These are phyloP conservation scores for Pangasianodon hypophthalmus DNA, from an alignment of 2,113 vertebrate genomes.

Conservation along the genomic window DNA sequence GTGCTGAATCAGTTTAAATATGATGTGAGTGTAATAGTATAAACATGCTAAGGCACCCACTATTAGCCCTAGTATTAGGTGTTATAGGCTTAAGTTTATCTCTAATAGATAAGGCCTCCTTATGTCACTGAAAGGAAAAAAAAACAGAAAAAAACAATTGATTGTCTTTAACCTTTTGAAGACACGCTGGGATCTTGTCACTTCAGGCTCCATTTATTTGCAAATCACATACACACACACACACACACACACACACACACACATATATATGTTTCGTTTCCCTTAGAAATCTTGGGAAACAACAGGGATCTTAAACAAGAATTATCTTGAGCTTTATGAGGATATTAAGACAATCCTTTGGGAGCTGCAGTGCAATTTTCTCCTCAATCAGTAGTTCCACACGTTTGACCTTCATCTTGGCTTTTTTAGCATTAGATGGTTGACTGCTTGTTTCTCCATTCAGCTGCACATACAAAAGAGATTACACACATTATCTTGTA, in stretches of 20 bases:
- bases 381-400: slow-evolving; percentile 77
- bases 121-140: neutral
- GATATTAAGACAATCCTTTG: slow-evolving; percentile 77
- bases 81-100: neutral
- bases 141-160: neutral
- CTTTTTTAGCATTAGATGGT: slow-evolving; percentile 81
- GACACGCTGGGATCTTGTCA: neutral
- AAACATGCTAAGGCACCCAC: neutral
- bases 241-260: too few species aligned
- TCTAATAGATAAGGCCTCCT: neutral
- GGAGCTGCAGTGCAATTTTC: slow-evolving; percentile 78
- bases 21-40: neutral
- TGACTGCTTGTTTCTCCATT: slow-evolving; percentile 76
- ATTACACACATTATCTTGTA: neutral
- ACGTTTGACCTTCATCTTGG: slow-evolving; percentile 81
- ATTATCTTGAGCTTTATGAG: slow-evolving; percentile 79
- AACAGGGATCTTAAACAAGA: neutral
- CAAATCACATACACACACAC: neutral
- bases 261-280: neutral
- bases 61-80: neutral
- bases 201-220: neutral
- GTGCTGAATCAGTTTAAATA: neutral
- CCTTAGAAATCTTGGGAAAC: neutral
- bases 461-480: slow-evolving; percentile 64
- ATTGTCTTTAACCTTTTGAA: neutral